phyloP scores from a whole-genome alignment of 2,113 vertebrate species.

The Bucco capensis region DNA sequence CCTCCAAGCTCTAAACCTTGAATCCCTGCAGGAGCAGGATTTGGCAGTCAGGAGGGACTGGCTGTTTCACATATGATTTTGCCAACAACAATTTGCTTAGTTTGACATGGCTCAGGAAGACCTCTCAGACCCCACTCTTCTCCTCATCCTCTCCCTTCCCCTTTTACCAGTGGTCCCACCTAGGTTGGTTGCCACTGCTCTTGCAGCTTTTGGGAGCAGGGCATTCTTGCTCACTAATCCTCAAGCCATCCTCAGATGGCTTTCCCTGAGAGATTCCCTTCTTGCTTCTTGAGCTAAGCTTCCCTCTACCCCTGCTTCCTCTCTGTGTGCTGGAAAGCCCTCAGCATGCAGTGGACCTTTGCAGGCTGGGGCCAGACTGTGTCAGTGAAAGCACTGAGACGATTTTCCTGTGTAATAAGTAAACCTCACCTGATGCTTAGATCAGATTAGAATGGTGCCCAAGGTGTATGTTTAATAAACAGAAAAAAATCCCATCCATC shows the following conservation, averaged over 20 bases:
- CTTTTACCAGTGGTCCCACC: neutral
- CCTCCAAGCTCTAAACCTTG: neutral
- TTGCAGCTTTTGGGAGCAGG: neutral
- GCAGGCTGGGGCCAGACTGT: neutral
- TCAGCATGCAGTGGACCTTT: neutral
- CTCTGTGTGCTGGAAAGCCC: neutral
- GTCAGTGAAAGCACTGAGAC: conserved; percentile 44
- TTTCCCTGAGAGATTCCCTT: neutral
- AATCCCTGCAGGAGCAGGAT: neutral
- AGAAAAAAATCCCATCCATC: conserved; percentile 30
- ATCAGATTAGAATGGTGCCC: conserved; percentile 49
- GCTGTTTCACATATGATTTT: neutral
- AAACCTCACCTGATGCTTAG: conserved; percentile 16
- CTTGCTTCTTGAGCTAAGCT: neutral
- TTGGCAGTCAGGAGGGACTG: neutral
- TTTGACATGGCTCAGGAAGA: neutral
- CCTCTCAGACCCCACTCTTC: neutral
- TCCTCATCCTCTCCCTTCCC: neutral
- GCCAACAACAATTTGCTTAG: accelerated
- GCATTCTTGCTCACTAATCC: neutral
- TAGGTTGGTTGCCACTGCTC: neutral
- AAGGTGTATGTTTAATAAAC: conserved; percentile 51
- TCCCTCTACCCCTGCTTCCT: accelerated
- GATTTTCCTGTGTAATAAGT: conserved; percentile 57
- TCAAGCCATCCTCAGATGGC: neutral